Conservation (phyloP, 1,140 invertebrate genomes). For the Bombus balteatus region DNA sequence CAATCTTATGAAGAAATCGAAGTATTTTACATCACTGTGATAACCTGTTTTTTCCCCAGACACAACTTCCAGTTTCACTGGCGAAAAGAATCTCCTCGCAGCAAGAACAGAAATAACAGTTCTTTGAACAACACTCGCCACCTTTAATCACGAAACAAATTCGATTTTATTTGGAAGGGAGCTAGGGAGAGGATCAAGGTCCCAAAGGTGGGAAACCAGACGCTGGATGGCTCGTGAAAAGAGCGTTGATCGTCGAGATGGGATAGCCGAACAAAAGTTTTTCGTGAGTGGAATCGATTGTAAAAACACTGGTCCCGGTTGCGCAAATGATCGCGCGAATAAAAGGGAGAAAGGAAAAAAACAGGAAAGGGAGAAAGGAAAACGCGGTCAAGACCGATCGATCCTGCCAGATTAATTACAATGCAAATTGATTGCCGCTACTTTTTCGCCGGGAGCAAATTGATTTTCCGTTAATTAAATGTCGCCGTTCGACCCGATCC, state of each 20-base stretch:
- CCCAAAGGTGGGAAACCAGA: neutral
- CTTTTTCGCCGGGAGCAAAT: conserved; percentile 25
- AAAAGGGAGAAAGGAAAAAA: neutral
- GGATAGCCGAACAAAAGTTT: neutral
- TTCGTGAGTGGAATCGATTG: neutral
- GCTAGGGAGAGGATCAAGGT: neutral
- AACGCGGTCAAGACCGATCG: conserved; percentile 24
- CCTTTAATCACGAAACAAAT: neutral
- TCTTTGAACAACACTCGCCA: neutral
- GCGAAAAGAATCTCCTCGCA: neutral
- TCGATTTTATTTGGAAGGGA: neutral
- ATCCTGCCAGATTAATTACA: conserved; percentile 37
- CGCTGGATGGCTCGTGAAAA: neutral
- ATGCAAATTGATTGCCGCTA: conserved; percentile 48
- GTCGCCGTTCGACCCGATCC: conserved; percentile 44
- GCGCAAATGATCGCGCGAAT: neutral
- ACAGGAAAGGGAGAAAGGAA: neutral
- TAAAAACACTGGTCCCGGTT: neutral
- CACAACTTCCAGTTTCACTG: neutral
- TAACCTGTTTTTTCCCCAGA: neutral
- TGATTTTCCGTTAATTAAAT: conserved; percentile 57
- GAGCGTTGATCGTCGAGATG: neutral
- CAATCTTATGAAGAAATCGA: too few species aligned
- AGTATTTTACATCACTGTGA: too few species aligned
- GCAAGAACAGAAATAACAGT: neutral